Conservation (phyloP, 1,140 invertebrate species). For the Lepidostoma basale region DNA sequence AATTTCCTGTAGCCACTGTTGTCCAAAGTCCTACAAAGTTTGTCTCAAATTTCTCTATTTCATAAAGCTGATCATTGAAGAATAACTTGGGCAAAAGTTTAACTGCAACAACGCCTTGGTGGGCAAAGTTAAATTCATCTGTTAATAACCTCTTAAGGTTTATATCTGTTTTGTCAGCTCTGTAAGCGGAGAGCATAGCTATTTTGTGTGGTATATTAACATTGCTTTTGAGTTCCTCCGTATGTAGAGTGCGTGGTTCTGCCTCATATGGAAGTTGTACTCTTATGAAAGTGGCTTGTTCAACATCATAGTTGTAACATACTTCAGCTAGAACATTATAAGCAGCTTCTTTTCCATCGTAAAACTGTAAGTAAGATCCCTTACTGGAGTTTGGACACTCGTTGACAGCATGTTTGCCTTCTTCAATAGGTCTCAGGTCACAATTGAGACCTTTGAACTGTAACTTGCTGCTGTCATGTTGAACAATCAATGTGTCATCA, state of each 20-base stretch:
- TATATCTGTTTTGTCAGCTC: slow-evolving; percentile 15
- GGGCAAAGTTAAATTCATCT: slow-evolving; percentile 16
- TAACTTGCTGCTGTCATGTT: slow-evolving; percentile 1
- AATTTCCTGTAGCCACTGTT: slow-evolving; percentile 37
- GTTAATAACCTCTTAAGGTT: slow-evolving; percentile 28
- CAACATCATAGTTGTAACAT: slow-evolving; percentile 32
- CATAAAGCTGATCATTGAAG: slow-evolving; percentile 34
- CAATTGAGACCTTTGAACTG: slow-evolving; percentile 37
- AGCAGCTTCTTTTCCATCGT: slow-evolving; percentile 4
- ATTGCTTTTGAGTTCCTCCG: slow-evolving; percentile 11
- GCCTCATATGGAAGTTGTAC: slow-evolving; percentile 10
- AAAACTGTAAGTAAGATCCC: slow-evolving; percentile 35
- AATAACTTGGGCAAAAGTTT: slow-evolving; percentile 33
- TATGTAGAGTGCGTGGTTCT: background rate
- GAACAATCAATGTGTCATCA: slow-evolving; percentile 30
- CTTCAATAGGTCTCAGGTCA: slow-evolving; percentile 37
- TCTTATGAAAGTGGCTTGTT: slow-evolving; percentile 29
- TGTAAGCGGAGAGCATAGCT: slow-evolving; percentile 20
- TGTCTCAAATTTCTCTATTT: slow-evolving; percentile 36
- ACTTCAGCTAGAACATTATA: slow-evolving; percentile 36
- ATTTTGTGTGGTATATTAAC: slow-evolving; percentile 36
- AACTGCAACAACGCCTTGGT: slow-evolving; percentile 5
- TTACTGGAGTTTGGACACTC: slow-evolving; percentile 5
- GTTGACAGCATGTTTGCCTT: slow-evolving; percentile 29
- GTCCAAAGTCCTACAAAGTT: slow-evolving; percentile 37